Evolutionary conservation across 1,140 invertebrate genomes (phyloP).

Genomic region (Marisa cornuarietis): DNA sequence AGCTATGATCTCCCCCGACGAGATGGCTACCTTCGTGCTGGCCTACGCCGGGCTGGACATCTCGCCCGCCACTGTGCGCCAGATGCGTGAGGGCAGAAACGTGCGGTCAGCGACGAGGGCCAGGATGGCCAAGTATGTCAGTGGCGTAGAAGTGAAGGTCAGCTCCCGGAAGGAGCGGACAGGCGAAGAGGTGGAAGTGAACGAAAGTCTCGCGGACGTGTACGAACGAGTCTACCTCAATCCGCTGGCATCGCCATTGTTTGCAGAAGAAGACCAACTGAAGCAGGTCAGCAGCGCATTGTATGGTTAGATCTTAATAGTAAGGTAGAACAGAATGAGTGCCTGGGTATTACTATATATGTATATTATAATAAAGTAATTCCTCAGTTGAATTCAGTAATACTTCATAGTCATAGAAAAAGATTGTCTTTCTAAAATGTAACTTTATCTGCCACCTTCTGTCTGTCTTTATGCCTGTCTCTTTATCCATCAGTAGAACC

Average conservation of each 20-base stretch:
- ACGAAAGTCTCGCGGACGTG: not conserved
- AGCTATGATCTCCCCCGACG: not conserved
- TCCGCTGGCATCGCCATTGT: not conserved
- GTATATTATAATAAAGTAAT: too few relatives aligned
- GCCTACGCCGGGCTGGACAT: conserved; percentile 8
- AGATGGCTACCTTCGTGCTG: conserved; percentile 3
- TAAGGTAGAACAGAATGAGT: too few relatives aligned
- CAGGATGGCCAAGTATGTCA: not conserved
- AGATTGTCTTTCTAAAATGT: too few relatives aligned
- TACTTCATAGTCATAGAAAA: too few relatives aligned
- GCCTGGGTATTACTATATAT: too few relatives aligned
- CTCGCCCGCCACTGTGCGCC: not conserved
- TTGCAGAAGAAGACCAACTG: not conserved
- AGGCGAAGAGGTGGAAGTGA: not conserved
- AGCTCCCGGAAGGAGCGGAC: not conserved
- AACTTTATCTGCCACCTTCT: too few relatives aligned
- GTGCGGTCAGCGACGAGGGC: not conserved
- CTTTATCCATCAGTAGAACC: too few relatives aligned
- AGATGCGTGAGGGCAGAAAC: not conserved
- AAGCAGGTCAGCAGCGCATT: not conserved
- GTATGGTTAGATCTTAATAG: too few relatives aligned
- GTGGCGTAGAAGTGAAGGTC: not conserved
- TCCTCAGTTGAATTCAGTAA: too few relatives aligned
- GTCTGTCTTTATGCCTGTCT: too few relatives aligned
- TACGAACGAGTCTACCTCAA: not conserved